Percentiles rank a stretch among this genome's conserved stretches.
These are phyloP conservation scores for Sebastes vulpes DNA, from an alignment of 2,797 vertebrate species.

Conservation along the genomic window DNA sequence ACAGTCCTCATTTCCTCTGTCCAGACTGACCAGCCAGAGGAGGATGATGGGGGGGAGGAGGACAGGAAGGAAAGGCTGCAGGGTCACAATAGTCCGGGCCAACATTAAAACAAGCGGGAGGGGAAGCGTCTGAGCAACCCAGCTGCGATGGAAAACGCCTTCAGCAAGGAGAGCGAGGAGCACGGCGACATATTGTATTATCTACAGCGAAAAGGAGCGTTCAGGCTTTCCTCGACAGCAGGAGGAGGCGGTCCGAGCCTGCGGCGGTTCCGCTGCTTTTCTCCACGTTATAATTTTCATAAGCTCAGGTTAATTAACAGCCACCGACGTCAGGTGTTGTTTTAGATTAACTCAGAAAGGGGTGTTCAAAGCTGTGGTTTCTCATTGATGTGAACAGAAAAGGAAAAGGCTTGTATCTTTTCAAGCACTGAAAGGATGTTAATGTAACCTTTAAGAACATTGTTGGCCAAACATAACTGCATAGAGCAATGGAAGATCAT, in stretches of 20 bases:
- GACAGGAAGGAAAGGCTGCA: slow-evolving; percentile 32
- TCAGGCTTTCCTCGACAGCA: slow-evolving; percentile 18
- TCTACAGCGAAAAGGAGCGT: slow-evolving; percentile 16
- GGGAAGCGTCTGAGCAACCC: slow-evolving; percentile 29
- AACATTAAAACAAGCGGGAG: slow-evolving; percentile 45
- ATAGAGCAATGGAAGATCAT: background rate
- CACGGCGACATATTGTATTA: slow-evolving; percentile 35
- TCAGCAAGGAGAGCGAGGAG: slow-evolving; percentile 37
- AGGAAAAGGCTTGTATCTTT: too few relatives aligned
- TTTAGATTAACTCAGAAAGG: background rate
- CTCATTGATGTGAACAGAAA: background rate
- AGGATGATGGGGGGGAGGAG: slow-evolving; percentile 8
- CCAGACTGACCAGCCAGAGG: slow-evolving; percentile 55
- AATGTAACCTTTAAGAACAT: background rate
- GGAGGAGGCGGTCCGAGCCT: background rate
- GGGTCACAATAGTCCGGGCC: slow-evolving; percentile 50
- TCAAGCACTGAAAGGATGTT: background rate
- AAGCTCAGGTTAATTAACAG: slow-evolving; percentile 22
- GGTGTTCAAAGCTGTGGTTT: background rate
- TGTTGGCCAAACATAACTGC: background rate
- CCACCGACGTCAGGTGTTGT: background rate
- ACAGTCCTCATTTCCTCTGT: slow-evolving; percentile 63
- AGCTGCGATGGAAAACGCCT: slow-evolving; percentile 54
- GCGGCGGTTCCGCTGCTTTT: slow-evolving; percentile 4
- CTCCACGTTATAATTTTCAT: background rate